These are phyloP conservation scores for Cephonodes hylas DNA, from an alignment of 2,888 invertebrate species.

Conservation along the genomic window DNA sequence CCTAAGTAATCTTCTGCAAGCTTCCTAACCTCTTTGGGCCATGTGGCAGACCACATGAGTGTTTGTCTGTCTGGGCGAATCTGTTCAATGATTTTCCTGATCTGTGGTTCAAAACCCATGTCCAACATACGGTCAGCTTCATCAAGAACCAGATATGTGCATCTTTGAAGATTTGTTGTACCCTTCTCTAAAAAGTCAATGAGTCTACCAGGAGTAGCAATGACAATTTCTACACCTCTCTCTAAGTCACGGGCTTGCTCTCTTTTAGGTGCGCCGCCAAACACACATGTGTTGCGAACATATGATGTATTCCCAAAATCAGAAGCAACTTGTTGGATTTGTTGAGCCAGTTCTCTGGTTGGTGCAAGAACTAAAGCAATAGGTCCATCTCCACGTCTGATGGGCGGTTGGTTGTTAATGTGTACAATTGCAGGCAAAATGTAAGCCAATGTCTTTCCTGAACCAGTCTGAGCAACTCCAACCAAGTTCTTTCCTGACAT, in stretches of 20 bases:
- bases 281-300: slow-evolving; percentile 92
- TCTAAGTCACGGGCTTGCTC: slow-evolving; percentile 86
- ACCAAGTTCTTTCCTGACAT: slow-evolving; percentile 91
- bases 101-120: slow-evolving; percentile 99
- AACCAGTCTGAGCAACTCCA: slow-evolving; percentile 92
- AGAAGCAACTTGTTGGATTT: slow-evolving; percentile 90
- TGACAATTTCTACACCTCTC: slow-evolving; percentile 91
- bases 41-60: slow-evolving; percentile 99
- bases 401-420: slow-evolving; percentile 89
- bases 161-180: slow-evolving; percentile 86
- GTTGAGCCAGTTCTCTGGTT: slow-evolving; percentile 89
- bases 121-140: slow-evolving; percentile 98
- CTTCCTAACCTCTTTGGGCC: slow-evolving; percentile 97
- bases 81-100: slow-evolving; percentile 95
- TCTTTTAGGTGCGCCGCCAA: slow-evolving; percentile 94
- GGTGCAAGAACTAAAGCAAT: slow-evolving; percentile 91
- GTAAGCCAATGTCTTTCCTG: slow-evolving; percentile 90
- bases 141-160: slow-evolving; percentile 93
- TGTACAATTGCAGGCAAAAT: slow-evolving; percentile 93
- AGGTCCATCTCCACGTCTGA: slow-evolving; percentile 91
- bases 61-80: slow-evolving; percentile 97
- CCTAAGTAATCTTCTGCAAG: slow-evolving; percentile 95
- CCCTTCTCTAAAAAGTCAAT: slow-evolving; percentile 91
- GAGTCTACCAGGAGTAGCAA: slow-evolving; percentile 93
- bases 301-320: slow-evolving; percentile 90